These are phyloP conservation scores for Mechanitis messenoides DNA, from an alignment of 2,888 invertebrate species.

Conservation along the genomic window DNA sequence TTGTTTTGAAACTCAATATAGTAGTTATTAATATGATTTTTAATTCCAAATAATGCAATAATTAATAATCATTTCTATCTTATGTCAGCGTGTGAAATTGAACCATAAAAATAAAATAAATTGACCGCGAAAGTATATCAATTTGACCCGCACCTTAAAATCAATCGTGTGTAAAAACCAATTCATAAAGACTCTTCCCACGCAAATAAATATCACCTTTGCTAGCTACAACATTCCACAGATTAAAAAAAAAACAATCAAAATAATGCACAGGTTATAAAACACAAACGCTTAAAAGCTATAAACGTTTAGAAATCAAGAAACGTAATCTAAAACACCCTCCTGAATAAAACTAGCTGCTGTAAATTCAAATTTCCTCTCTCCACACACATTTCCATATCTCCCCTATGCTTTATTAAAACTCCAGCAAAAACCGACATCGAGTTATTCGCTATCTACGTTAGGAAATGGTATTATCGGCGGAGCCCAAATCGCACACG, in stretches of 20 bases:
- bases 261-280: conserved; percentile 13
- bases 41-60: too few relatives aligned
- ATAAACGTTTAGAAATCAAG: conserved; percentile 32
- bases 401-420: conserved; percentile 74
- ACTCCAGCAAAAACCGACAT: conserved; percentile 72
- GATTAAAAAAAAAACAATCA: conserved; percentile 4
- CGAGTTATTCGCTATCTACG: conserved; percentile 69
- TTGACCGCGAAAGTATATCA: conserved; percentile 24
- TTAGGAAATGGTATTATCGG: conserved; percentile 75
- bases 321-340: conserved; percentile 39
- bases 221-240: conserved; percentile 18
- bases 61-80: background rate
- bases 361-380: conserved; percentile 77
- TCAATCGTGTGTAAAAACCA: conserved; percentile 31
- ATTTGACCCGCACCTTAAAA: conserved; percentile 24
- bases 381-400: conserved; percentile 75
- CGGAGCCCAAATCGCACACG: conserved; percentile 67
- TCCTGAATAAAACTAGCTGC: conserved; percentile 73
- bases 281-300: conserved; percentile 19
- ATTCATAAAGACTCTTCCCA: conserved; percentile 29
- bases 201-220: conserved; percentile 29
- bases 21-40: too few relatives aligned
- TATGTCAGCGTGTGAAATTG: background rate
- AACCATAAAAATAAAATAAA: conserved; percentile 6
- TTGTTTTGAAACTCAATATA: too few relatives aligned